Evolutionary conservation across 2,888 invertebrate species (phyloP).

Genomic region (Zelleria hepariella): DNA sequence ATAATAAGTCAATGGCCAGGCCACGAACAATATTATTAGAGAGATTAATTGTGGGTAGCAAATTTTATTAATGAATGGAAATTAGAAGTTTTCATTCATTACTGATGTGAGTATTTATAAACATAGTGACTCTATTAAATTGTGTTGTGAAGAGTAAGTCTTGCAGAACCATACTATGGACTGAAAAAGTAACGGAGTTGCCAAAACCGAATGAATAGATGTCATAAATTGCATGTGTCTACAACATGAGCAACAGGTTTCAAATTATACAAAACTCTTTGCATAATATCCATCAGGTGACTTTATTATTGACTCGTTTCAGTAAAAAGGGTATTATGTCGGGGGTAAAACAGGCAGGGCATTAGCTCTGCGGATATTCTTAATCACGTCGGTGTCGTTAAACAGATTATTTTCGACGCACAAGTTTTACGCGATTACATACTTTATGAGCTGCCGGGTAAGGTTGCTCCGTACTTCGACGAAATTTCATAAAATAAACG

Average conservation of each 20-base stretch:
- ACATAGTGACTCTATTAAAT: background rate
- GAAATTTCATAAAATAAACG: slow-evolving; percentile 6
- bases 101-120: background rate
- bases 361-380: slow-evolving; percentile 8
- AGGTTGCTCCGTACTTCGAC: background rate
- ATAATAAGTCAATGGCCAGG: background rate
- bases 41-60: background rate
- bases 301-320: slow-evolving; percentile 3
- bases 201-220: no score
- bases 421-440: slow-evolving; percentile 14
- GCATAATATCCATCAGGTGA: background rate
- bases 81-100: no score
- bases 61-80: background rate
- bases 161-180: no score
- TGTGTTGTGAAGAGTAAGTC: no score
- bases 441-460: slow-evolving; percentile 12
- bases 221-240: no score
- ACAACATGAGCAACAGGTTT: background rate
- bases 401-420: slow-evolving; percentile 21
- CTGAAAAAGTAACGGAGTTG: no score
- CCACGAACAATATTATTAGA: background rate
- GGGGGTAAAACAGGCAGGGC: background rate
- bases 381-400: slow-evolving; percentile 15
- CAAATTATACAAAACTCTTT: background rate
- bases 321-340: background rate